Evolutionary conservation across 2,888 invertebrate species (phyloP).

Genomic region (Laspeyria flexula): DNA sequence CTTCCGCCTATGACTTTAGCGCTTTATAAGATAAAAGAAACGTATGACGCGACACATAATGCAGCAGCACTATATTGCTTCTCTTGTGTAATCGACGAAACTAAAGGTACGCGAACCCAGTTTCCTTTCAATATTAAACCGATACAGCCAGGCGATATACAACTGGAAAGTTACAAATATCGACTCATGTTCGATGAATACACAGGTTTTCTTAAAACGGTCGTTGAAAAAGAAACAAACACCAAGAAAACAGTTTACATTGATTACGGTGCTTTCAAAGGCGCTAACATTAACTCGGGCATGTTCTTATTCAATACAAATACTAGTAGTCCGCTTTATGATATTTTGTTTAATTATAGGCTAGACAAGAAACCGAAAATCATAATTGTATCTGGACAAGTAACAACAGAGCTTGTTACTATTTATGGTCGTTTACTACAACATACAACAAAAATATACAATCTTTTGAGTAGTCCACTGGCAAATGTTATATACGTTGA

Average conservation of each 20-base stretch:
- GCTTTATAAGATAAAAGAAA: conserved; percentile 86
- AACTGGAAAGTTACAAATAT: conserved; percentile 92
- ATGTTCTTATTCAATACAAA: conserved; percentile 98
- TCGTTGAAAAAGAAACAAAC: conserved; percentile 86
- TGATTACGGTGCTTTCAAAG: conserved; percentile 94
- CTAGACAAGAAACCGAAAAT: conserved; percentile 82
- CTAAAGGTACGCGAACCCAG: conserved; percentile 29
- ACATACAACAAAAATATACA: conserved; percentile 92
- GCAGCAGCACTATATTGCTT: conserved; percentile 69
- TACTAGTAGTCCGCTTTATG: conserved; percentile 91
- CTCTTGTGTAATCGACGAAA: conserved; percentile 59
- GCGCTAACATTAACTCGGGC: conserved; percentile 95
- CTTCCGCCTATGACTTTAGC: conserved; percentile 92
- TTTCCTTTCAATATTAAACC: conserved; percentile 85
- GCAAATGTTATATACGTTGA: conserved; percentile 91
- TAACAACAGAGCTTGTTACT: conserved; percentile 93
- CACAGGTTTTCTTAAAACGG: conserved; percentile 92
- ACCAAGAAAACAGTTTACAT: conserved; percentile 70
- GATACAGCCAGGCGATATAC: conserved; percentile 91
- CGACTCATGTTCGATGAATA: conserved; percentile 92
- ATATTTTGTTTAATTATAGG: conserved; percentile 90
- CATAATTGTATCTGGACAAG: conserved; percentile 92
- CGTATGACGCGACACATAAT: conserved; percentile 63
- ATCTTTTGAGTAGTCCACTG: conserved; percentile 87
- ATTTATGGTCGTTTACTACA: conserved; percentile 91